phyloP scores from a whole-genome alignment of 2,888 invertebrate genomes.

The Cosmia pyralina region DNA sequence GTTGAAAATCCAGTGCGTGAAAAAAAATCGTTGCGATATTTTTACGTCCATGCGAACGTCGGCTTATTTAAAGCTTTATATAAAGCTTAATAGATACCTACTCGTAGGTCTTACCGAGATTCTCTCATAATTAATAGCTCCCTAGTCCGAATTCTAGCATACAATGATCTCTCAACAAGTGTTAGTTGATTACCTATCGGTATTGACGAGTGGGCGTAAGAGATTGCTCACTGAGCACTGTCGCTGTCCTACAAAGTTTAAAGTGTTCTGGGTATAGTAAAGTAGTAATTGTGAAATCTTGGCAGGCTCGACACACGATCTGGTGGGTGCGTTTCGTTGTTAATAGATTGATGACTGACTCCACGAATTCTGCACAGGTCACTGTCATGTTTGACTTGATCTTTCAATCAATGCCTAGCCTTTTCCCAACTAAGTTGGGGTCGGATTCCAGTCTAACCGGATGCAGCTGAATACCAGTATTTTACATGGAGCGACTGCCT shows the following conservation, averaged over 20 bases:
- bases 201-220: slow-evolving; percentile 60
- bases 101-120: slow-evolving; percentile 9
- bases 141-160: slow-evolving; percentile 21
- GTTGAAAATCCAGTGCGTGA: no score
- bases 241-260: slow-evolving; percentile 48
- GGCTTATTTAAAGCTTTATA: no score
- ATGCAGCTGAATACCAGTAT: no score
- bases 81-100: no score
- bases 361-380: slow-evolving; percentile 55
- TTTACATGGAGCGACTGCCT: no score
- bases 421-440: no score
- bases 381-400: slow-evolving; percentile 47
- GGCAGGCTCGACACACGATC: slow-evolving; percentile 60
- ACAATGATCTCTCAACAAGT: slow-evolving; percentile 48
- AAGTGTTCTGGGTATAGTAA: slow-evolving; percentile 48
- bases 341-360: slow-evolving; percentile 65
- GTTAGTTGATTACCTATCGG: slow-evolving; percentile 55
- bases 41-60: no score
- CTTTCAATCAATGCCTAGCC: no score
- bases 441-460: no score
- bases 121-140: slow-evolving; percentile 6
- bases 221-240: slow-evolving; percentile 62
- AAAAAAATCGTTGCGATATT: no score
- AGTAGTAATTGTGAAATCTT: slow-evolving; percentile 71
- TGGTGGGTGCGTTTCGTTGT: slow-evolving; percentile 45